phyloP scores from a whole-genome alignment of 2,113 vertebrate species.

The Pseudolaguvia tuberculata region DNA sequence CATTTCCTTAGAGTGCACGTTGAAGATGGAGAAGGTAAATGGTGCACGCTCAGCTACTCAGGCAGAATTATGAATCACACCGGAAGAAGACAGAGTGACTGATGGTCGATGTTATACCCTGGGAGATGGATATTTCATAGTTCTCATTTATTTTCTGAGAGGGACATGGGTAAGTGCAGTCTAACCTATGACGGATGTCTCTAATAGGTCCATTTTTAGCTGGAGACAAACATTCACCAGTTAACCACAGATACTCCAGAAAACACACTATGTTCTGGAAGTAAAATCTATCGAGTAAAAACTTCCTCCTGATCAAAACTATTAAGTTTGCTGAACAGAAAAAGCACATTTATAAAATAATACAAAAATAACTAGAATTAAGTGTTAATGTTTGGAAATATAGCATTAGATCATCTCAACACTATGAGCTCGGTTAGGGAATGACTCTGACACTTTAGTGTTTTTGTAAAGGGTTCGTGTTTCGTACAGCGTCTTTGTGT shows the following conservation, averaged over 20 bases:
- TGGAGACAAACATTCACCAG: conserved; percentile 32
- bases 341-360: neutral
- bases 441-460: neutral
- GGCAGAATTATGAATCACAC: conserved; percentile 56
- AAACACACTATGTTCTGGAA: neutral
- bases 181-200: conserved; percentile 53
- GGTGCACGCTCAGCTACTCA: conserved; percentile 51
- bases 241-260: neutral
- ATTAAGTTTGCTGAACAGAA: neutral
- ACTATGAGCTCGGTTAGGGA: neutral
- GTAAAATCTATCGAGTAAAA: conserved; percentile 4
- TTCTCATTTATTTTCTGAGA: conserved; percentile 36
- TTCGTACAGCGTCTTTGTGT: conserved; percentile 12
- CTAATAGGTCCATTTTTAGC: conserved; percentile 50
- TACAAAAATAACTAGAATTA: neutral
- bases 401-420: neutral
- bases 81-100: conserved; percentile 47
- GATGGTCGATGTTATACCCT: conserved; percentile 31
- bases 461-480: conserved; percentile 24
- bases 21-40: conserved; percentile 56
- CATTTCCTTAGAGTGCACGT: conserved; percentile 38
- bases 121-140: conserved; percentile 48
- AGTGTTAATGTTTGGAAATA: neutral
- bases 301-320: neutral
- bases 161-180: conserved; percentile 35